These are phyloP conservation scores for Onychostoma macrolepis DNA, from an alignment of 2,113 vertebrate genomes.

Conservation along the genomic window DNA sequence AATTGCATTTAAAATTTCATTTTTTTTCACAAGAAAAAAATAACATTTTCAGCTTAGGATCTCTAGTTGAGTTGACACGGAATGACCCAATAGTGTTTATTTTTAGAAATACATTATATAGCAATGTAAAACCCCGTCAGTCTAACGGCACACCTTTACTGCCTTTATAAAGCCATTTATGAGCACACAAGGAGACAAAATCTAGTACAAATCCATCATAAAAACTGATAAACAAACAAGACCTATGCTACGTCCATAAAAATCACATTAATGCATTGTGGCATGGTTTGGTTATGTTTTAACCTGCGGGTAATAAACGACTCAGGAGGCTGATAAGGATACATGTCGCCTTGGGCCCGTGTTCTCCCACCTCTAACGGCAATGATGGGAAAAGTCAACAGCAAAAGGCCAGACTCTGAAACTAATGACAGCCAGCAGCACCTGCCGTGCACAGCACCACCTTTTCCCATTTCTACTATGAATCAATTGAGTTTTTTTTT, in stretches of 20 bases:
- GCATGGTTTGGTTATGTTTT: conserved; percentile 63
- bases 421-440: conserved; percentile 23
- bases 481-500: conserved; percentile 48
- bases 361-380: not conserved
- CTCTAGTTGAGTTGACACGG: not conserved
- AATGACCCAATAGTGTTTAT: not conserved
- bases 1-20: no score
- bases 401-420: conserved; percentile 48
- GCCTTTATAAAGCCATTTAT: conserved; percentile 25
- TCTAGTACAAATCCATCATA: conserved; percentile 62
- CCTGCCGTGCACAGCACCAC: not conserved
- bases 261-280: conserved; percentile 62
- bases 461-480: conserved; percentile 27
- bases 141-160: not conserved
- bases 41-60: not conserved
- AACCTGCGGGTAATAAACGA: conserved; percentile 68
- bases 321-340: conserved; percentile 56
- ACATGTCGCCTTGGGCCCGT: conserved; percentile 52
- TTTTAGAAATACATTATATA: not conserved
- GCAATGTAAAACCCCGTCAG: not conserved
- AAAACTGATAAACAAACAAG: conserved; percentile 64
- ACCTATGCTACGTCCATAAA: conserved; percentile 65
- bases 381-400: conserved; percentile 63
- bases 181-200: conserved; percentile 50
- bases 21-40: no score